Conservation (phyloP, 2,797 vertebrate genomes). For the Corythornis leucogaster region DNA sequence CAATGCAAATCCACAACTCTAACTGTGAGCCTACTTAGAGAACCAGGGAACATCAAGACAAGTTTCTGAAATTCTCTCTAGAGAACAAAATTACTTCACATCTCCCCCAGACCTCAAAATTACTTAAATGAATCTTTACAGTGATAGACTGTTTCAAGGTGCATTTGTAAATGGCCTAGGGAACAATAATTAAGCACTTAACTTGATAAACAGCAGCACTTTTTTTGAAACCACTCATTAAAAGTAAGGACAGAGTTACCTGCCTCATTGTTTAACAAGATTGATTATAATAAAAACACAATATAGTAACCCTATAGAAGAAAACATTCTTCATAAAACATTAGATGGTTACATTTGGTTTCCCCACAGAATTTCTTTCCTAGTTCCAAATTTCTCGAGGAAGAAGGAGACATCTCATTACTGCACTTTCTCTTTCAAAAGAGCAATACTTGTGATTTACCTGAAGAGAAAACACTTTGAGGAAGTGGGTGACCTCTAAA, state of each 20-base stretch:
- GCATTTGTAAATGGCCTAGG: conserved; percentile 52
- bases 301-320: conserved; percentile 57
- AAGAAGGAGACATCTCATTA: not conserved
- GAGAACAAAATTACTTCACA: conserved; percentile 22
- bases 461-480: conserved; percentile 2
- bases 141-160: conserved; percentile 55
- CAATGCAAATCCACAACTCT: not conserved
- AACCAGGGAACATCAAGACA: not conserved
- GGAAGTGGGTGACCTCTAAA: conserved; percentile 18
- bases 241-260: conserved; percentile 60
- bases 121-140: conserved; percentile 66
- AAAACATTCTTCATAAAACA: conserved; percentile 61
- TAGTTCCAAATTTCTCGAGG: not conserved
- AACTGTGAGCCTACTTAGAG: not conserved
- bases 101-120: conserved; percentile 45
- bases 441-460: not conserved
- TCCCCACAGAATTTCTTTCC: conserved; percentile 39
- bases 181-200: conserved; percentile 73
- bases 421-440: not conserved
- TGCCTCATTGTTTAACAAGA: conserved; percentile 66
- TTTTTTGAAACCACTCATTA: conserved; percentile 59
- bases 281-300: conserved; percentile 51
- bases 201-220: conserved; percentile 59
- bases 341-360: conserved; percentile 33
- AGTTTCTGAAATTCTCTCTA: conserved; percentile 39